Evolutionary conservation across 2,113 vertebrate genomes (phyloP).

Genomic region (Daubentonia madagascariensis): DNA sequence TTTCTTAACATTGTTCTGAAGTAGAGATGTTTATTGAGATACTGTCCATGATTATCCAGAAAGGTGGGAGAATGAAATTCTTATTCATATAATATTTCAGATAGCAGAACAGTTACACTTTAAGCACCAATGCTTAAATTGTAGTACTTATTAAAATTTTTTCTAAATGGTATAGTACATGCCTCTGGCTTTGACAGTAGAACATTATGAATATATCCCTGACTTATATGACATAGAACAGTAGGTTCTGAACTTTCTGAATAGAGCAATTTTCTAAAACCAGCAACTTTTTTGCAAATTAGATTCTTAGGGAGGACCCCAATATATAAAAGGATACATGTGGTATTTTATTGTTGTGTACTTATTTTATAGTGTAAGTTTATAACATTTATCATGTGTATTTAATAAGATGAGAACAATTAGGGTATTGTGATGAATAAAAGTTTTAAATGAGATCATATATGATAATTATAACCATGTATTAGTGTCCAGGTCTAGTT

Average conservation of each 20-base stretch:
- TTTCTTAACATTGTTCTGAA: slow-evolving; percentile 18
- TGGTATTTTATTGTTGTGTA: slow-evolving; percentile 17
- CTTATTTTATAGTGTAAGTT: slow-evolving; percentile 17
- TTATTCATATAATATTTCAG: not conserved
- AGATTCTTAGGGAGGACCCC: not conserved
- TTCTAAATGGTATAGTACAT: not conserved
- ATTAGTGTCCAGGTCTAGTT: not conserved
- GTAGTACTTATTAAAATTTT: not conserved
- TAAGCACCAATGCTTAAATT: not conserved
- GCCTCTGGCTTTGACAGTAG: not conserved
- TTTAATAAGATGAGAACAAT: slow-evolving; percentile 35
- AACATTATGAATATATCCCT: slow-evolving; percentile 48
- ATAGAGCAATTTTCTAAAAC: not conserved
- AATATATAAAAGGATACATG: not conserved
- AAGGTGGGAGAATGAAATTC: slow-evolving; percentile 24
- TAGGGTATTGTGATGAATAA: not conserved
- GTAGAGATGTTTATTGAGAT: slow-evolving; percentile 65
- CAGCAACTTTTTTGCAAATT: slow-evolving; percentile 10
- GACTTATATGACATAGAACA: slow-evolving; percentile 56
- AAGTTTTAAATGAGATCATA: slow-evolving; percentile 16
- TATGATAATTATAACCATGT: not conserved
- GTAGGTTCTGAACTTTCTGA: slow-evolving; percentile 46
- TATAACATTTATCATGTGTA: not conserved
- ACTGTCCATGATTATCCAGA: not conserved
- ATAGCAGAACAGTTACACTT: not conserved